Base-by-base conservation (phyloP, 2,888 invertebrate species). In the Cylloceria caligata region DNA sequence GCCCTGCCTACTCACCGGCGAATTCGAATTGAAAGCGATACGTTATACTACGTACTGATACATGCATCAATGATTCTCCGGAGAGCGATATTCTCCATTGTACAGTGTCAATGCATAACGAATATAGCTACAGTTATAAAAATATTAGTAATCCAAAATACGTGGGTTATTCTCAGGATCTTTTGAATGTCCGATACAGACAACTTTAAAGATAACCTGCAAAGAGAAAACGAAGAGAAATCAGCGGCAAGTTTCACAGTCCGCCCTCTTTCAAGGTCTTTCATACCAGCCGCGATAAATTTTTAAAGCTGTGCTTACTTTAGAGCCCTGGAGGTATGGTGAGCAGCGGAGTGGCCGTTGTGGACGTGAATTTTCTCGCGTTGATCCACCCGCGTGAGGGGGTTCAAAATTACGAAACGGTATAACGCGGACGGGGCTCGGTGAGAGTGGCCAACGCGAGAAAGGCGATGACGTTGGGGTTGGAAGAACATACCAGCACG, bases 21-120 rank as follows among this genome's bases (percentile, higher is more conserved):
- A 68, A 57, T 72, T 82, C 79, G 80, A 84, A 84, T 84, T 84
- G 84, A 84, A 84, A 81, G 76, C 84, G 75, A 84, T 84, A 81
- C 72, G 75, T 72, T 82, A 82, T 79, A 79, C 68, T 11, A 11
- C 42, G 71, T 30, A 75, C 79, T 79, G 72, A 75, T 75, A 82
- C 82, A 75, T 67, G 60, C 78, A 49, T 55, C 65, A 36, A 82
- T 67, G 47, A 82, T 76, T 75, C 82, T 75, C 82, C 68, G 36
- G 82, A 79, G 82, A 75, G 36, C 82, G 79, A 82, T 82, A 82
- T 79, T 72, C 69, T 47, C 75, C 69, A 65, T 65, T 60, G 16
- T 71, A 74, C 65, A 71, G 75, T 73, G 39, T 34, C 42, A 34
- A 30, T 55, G 69, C 45, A n/a, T 64, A 36, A 64, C 68, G 45